A percentile compares a stretch with the other conserved stretches of the same genome.
These are phyloP conservation scores for Macquaria ambigua DNA, from an alignment of 2,113 vertebrate species.

Conservation along the genomic window DNA sequence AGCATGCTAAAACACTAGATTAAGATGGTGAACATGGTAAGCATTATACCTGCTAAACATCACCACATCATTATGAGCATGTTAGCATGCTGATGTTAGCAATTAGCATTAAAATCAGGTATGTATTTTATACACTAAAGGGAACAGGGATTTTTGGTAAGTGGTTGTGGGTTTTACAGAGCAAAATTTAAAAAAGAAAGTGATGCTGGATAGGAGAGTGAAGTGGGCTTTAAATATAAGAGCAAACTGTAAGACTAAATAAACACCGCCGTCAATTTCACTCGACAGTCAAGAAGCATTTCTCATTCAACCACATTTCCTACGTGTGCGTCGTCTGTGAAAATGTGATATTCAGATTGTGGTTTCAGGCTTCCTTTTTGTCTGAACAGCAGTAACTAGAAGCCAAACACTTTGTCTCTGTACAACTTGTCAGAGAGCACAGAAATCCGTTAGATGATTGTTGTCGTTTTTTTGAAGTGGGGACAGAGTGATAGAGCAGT, in stretches of 20 bases:
- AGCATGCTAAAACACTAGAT: too few relatives aligned
- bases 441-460: neutral
- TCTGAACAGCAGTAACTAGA: neutral
- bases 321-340: neutral
- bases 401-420: neutral
- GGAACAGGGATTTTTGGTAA: neutral
- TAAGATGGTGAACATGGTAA: too few relatives aligned
- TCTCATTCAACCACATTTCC: conserved; percentile 51
- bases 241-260: neutral
- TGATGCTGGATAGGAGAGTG: neutral
- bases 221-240: conserved; percentile 9
- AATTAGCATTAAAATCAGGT: neutral
- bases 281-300: neutral
- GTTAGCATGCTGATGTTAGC: neutral
- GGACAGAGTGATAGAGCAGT: neutral
- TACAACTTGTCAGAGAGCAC: neutral
- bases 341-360: conserved; percentile 1
- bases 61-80: neutral
- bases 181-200: neutral
- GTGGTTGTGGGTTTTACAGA: neutral
- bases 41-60: too few relatives aligned
- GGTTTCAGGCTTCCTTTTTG: conserved; percentile 46
- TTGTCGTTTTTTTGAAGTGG: neutral
- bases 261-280: neutral
- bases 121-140: neutral